These are phyloP conservation scores for Sebastes hubbsi DNA, from an alignment of 2,797 vertebrate genomes.

Conservation along the genomic window DNA sequence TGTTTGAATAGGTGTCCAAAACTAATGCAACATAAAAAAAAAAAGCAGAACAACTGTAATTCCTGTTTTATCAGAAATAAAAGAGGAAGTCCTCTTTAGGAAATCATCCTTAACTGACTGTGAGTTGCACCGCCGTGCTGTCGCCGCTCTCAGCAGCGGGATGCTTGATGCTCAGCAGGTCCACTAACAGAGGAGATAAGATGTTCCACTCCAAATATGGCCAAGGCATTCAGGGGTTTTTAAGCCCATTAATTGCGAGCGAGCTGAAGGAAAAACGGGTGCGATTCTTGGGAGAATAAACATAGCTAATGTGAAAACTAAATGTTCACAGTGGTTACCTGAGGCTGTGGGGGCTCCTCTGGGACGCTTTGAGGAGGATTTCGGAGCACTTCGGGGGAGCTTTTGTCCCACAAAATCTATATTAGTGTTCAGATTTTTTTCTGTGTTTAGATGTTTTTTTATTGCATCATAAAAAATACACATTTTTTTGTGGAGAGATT, in stretches of 20 bases:
- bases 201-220: constrained; percentile 82
- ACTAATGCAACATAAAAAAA: not conserved
- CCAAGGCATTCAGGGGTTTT: constrained; percentile 43
- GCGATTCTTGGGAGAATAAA: constrained; percentile 48
- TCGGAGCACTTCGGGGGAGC: constrained; percentile 8
- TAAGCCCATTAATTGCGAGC: constrained; percentile 47
- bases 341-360: constrained; percentile 12
- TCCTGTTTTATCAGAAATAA: constrained; percentile 14
- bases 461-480: not conserved
- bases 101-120: constrained; percentile 1
- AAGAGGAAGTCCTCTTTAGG: constrained; percentile 16
- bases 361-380: constrained; percentile 41
- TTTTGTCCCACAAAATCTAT: constrained; percentile 23
- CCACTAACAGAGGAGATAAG: constrained; percentile 60
- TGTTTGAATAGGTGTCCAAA: constrained; percentile 55
- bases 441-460: not conserved
- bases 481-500: not conserved
- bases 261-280: constrained; percentile 12
- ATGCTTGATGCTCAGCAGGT: constrained; percentile 64
- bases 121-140: constrained; percentile 19
- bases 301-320: constrained; percentile 37
- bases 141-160: constrained; percentile 26
- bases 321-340: constrained; percentile 41
- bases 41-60: constrained; percentile 15
- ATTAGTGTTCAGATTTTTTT: not conserved